These are phyloP conservation scores for Stichodactyla mertensii DNA, from an alignment of 64 coral and sea anemone genomes.

Conservation along the genomic window DNA sequence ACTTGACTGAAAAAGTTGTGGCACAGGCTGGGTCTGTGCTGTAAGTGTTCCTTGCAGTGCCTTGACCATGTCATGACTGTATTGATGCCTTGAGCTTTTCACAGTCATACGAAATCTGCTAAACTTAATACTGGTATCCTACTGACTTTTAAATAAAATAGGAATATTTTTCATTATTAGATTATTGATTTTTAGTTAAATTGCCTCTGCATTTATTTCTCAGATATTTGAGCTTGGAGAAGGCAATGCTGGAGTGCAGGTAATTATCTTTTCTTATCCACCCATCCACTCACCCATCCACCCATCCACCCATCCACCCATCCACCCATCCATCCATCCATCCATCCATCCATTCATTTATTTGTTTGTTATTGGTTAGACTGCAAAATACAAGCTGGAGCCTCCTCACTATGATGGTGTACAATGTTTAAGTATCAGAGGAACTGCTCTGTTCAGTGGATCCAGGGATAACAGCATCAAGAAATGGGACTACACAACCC, in stretches of 20 bases:
- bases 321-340: background rate
- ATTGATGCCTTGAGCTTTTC: no score
- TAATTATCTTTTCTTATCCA: constrained; percentile 3
- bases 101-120: no score
- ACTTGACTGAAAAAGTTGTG: no score
- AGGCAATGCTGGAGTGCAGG: constrained; percentile 83
- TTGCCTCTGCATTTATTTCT: background rate
- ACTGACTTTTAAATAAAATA: no score
- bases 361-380: constrained; percentile 29
- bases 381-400: constrained; percentile 72
- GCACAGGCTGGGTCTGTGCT: no score
- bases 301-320: background rate
- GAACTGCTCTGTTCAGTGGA: constrained; percentile 86
- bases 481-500: constrained; percentile 86
- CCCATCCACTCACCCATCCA: background rate
- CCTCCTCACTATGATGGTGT: constrained; percentile 99
- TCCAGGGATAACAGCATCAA: constrained; percentile 98
- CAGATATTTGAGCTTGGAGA: constrained; percentile 88
- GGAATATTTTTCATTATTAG: background rate
- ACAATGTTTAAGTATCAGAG: constrained; percentile 82
- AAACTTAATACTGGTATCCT: background rate
- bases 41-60: no score
- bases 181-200: background rate
- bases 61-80: no score
- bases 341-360: background rate